A percentile compares a stretch with the other conserved stretches of the same genome.
These are phyloP conservation scores for Cosmia trapezina DNA, from an alignment of 2,888 invertebrate species.

Conservation along the genomic window DNA sequence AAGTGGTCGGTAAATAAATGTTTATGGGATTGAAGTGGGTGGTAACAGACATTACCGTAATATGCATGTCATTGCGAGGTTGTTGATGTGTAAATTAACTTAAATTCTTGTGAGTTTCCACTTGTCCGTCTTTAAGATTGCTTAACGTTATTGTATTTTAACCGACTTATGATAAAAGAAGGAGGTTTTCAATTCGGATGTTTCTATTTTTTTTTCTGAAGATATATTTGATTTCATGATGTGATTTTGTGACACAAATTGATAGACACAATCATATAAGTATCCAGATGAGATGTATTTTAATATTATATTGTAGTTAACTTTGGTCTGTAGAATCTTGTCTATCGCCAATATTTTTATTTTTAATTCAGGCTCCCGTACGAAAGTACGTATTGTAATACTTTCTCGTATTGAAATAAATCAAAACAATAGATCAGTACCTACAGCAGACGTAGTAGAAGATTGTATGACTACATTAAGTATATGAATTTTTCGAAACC, in stretches of 20 bases:
- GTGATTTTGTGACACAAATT: background rate
- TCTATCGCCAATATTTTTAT: too few species aligned
- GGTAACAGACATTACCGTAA: constrained; percentile 24
- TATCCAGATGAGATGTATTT: background rate
- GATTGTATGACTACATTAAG: constrained; percentile 14
- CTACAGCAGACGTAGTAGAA: constrained; percentile 2
- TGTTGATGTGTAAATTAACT: background rate
- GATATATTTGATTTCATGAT: background rate
- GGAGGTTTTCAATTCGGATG: too few species aligned
- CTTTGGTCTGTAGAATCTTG: background rate
- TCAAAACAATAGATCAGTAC: background rate
- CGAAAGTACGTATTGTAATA: background rate
- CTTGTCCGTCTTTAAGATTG: too few species aligned
- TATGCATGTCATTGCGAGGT: constrained; percentile 3
- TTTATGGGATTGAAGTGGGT: constrained; percentile 12
- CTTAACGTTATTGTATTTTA: background rate
- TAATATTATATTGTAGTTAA: background rate
- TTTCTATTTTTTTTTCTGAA: too few species aligned
- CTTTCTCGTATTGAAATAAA: constrained; percentile 2
- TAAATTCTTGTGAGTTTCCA: background rate
- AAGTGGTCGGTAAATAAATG: constrained; percentile 48
- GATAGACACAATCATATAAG: background rate
- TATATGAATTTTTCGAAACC: constrained; percentile 23
- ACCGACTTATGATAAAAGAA: too few species aligned
- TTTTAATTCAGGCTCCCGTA: too few species aligned